These are phyloP conservation scores for Eublepharis macularius DNA, from an alignment of 2,113 vertebrate genomes.

Conservation along the genomic window DNA sequence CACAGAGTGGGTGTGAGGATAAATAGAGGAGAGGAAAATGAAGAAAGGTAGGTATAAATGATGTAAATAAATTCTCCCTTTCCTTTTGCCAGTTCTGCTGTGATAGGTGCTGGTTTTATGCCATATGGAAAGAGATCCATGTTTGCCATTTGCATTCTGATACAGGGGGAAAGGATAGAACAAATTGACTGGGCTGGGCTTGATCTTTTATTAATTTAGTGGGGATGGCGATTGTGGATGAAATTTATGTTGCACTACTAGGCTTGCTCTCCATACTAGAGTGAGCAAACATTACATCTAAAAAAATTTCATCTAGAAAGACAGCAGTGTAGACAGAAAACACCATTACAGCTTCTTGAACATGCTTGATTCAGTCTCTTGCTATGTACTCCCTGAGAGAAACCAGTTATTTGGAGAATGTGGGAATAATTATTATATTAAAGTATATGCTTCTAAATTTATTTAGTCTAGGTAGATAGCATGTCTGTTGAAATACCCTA, in stretches of 20 bases:
- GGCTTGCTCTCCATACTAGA: neutral
- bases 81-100: neutral
- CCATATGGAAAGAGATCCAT: neutral
- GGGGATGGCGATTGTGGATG: neutral
- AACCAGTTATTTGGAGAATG: neutral
- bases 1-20: too few species aligned
- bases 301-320: neutral
- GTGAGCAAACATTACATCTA: neutral
- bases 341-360: neutral
- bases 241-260: neutral
- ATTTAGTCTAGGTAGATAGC: constrained; percentile 9
- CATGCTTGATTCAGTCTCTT: neutral
- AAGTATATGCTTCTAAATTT: neutral
- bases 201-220: neutral
- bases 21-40: too few species aligned
- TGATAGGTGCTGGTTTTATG: neutral
- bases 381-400: neutral
- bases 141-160: neutral
- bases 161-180: neutral
- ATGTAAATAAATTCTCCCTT: too few species aligned
- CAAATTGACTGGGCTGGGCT: neutral
- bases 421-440: neutral
- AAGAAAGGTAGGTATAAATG: too few species aligned
- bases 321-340: neutral
- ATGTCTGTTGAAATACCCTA: neutral